Conservation (phyloP, 2,113 vertebrate species). For the Mugil cephalus region DNA sequence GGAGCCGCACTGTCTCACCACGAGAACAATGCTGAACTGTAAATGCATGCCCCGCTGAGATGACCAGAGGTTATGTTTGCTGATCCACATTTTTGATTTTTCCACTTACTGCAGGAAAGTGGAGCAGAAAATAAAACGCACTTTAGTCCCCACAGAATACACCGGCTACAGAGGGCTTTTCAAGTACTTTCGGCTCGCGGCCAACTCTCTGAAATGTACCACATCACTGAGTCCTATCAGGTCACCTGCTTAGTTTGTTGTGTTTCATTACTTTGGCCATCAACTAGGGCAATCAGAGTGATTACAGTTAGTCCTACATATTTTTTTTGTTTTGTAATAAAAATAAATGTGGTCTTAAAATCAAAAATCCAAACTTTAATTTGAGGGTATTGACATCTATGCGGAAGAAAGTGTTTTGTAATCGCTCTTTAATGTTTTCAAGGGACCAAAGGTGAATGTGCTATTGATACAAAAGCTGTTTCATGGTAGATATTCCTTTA, state of each 20-base stretch:
- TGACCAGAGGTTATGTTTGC: slow-evolving; percentile 40
- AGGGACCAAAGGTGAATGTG: too few relatives aligned
- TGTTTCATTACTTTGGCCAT: too few relatives aligned
- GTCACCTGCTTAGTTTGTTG: not conserved
- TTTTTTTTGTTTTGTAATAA: too few relatives aligned
- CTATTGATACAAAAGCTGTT: too few relatives aligned
- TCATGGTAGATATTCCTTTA: too few relatives aligned
- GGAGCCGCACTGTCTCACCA: not conserved
- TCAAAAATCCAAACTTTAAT: too few relatives aligned
- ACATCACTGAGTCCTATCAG: not conserved
- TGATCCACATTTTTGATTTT: slow-evolving; percentile 41
- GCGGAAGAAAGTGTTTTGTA: too few relatives aligned
- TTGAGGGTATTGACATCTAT: too few relatives aligned
- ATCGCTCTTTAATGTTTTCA: too few relatives aligned
- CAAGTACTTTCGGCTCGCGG: slow-evolving; percentile 46
- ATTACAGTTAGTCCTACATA: too few relatives aligned
- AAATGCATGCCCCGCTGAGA: slow-evolving; percentile 21
- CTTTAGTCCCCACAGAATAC: slow-evolving; percentile 37
- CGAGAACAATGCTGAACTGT: slow-evolving; percentile 38
- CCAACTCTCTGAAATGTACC: slow-evolving; percentile 27
- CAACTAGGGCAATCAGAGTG: too few relatives aligned
- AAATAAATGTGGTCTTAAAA: too few relatives aligned
- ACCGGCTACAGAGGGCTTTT: slow-evolving; percentile 45
- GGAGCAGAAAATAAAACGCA: slow-evolving; percentile 56
- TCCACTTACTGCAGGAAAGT: slow-evolving; percentile 37